Percentiles rank a stretch among this genome's conserved stretches.
Evolutionary conservation across 2,888 invertebrate species (phyloP).

Genomic region (Drosophila meridiana): DNA sequence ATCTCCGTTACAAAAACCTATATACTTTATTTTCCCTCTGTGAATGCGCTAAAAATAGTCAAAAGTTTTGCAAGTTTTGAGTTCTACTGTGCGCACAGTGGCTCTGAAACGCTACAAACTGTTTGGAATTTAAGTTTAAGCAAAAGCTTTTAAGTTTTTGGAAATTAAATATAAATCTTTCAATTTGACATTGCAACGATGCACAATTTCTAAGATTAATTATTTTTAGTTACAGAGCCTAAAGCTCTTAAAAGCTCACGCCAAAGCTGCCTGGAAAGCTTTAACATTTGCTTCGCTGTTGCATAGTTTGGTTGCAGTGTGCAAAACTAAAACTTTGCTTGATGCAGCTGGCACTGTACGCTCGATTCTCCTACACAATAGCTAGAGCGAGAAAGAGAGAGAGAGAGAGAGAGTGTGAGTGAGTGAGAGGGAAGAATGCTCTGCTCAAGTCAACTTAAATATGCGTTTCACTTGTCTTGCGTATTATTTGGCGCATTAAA

Average conservation of each 20-base stretch:
- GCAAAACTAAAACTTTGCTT: background rate
- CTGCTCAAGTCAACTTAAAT: conserved; percentile 50
- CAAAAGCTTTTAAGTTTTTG: background rate
- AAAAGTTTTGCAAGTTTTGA: conserved; percentile 39
- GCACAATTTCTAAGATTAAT: background rate
- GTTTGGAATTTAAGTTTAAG: background rate
- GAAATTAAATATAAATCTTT: background rate
- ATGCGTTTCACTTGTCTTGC: conserved; percentile 66
- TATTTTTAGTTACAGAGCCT: background rate
- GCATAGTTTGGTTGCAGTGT: background rate
- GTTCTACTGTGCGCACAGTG: conserved; percentile 51
- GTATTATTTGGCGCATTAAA: conserved; percentile 79
- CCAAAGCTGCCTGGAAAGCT: background rate
- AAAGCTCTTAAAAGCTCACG: background rate
- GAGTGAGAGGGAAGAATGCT: conserved; percentile 13
- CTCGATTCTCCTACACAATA: background rate
- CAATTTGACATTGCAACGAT: background rate
- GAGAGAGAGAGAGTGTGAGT: background rate
- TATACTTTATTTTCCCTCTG: background rate
- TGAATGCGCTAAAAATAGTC: background rate
- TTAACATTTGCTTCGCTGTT: background rate
- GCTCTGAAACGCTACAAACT: background rate
- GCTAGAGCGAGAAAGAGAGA: background rate
- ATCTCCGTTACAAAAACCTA: background rate
- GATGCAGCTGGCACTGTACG: conserved; percentile 27